A percentile compares a stretch with the other conserved stretches of the same genome.
These are phyloP conservation scores for Eretmochelys imbricata DNA, from an alignment of 2,113 vertebrate genomes.

Conservation along the genomic window DNA sequence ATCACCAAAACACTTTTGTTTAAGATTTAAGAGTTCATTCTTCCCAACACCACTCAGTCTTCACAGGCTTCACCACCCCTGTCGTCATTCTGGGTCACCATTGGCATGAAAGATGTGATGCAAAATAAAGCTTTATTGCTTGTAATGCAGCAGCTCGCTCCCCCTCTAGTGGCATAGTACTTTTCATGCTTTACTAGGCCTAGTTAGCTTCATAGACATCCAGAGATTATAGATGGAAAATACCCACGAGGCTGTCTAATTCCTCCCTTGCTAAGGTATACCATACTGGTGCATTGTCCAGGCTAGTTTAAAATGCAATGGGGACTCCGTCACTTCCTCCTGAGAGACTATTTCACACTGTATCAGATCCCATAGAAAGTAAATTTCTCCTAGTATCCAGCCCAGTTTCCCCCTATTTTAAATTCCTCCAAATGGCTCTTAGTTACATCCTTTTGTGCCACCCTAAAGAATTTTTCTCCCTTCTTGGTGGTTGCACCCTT, in stretches of 20 bases:
- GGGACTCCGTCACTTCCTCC: background rate
- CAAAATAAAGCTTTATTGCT: background rate
- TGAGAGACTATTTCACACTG: no score
- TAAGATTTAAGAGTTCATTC: background rate
- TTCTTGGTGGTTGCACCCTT: no score
- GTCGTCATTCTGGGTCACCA: no score
- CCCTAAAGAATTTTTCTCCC: no score
- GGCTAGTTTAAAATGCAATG: background rate
- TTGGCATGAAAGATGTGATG: background rate
- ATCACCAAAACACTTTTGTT: background rate
- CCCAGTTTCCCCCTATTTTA: no score
- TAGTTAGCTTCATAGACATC: background rate
- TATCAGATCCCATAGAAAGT: no score
- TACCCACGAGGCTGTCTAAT: background rate
- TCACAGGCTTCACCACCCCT: background rate
- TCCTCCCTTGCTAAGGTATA: background rate
- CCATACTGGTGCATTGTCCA: background rate
- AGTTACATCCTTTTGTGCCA: no score
- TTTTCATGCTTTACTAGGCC: background rate
- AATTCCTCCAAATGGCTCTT: no score
- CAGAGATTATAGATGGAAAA: background rate
- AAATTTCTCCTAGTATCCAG: no score
- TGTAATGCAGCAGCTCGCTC: background rate
- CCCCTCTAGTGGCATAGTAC: background rate
- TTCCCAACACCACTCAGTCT: background rate